Conservation (phyloP, 2,113 vertebrate species). For the Nothoprocta pentlandii region DNA sequence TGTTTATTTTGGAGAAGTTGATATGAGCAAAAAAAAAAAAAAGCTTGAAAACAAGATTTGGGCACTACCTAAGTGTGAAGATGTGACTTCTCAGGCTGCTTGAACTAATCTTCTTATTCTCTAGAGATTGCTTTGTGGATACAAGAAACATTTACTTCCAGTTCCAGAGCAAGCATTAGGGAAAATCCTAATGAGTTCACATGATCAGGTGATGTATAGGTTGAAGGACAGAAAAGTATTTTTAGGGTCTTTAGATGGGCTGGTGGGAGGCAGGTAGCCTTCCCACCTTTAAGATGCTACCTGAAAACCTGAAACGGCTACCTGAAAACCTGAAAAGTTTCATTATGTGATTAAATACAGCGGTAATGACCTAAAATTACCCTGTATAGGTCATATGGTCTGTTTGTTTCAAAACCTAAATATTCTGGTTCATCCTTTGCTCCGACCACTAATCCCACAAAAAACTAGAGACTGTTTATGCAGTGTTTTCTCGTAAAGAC, state of each 20-base stretch:
- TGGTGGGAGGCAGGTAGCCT: neutral
- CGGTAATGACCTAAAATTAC: neutral
- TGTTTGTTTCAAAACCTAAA: neutral
- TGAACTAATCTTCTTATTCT: neutral
- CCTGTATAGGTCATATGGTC: neutral
- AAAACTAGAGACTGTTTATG: neutral
- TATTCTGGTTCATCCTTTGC: neutral
- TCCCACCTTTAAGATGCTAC: neutral
- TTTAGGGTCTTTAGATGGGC: neutral
- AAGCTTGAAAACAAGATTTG: neutral
- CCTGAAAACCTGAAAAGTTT: neutral
- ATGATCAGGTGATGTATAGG: neutral
- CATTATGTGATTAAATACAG: neutral
- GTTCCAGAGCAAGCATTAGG: too few species aligned
- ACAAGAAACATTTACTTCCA: too few species aligned
- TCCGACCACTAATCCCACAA: neutral
- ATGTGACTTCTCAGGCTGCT: neutral
- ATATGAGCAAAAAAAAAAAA: neutral
- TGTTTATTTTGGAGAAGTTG: slow-evolving; percentile 15
- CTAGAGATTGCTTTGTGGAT: neutral
- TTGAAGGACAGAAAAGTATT: neutral
- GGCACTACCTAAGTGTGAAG: neutral
- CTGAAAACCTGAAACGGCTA: neutral
- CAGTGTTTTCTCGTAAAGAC: slow-evolving; percentile 1
- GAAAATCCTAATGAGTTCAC: neutral